Conservation (phyloP, 2,888 invertebrate species). For the Nowickia ferox region DNA sequence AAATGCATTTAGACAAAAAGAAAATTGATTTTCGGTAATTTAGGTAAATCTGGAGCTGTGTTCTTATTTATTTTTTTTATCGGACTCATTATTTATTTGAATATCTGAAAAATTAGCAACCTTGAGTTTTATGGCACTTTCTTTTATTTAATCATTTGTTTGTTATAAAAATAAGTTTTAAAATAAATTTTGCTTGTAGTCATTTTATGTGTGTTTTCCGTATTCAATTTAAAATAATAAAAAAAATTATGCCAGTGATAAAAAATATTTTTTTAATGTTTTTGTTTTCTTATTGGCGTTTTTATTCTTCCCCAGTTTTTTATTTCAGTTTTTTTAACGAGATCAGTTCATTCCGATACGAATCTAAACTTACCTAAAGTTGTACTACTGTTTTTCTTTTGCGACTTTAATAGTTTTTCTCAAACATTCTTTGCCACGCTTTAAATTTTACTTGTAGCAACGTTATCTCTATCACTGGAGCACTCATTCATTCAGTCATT, state of each 20-base stretch:
- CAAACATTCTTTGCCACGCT: neutral
- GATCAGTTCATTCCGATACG: conserved; percentile 23
- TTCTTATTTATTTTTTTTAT: too few species aligned
- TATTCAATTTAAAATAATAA: conserved; percentile 20
- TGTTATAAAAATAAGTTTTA: neutral
- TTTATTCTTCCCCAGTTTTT: neutral
- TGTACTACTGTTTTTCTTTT: conserved; percentile 18
- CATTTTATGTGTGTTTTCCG: conserved; percentile 9
- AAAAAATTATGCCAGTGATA: neutral
- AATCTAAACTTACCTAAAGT: neutral
- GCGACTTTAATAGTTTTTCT: neutral
- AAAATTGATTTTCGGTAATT: too few species aligned
- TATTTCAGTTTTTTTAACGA: conserved; percentile 1
- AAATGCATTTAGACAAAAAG: too few species aligned
- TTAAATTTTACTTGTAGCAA: conserved; percentile 12
- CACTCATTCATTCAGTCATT: conserved; percentile 11
- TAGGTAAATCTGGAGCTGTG: too few species aligned
- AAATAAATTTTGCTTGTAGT: neutral
- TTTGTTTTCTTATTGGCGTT: conserved; percentile 30
- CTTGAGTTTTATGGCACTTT: neutral
- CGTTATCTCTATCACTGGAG: conserved; percentile 10
- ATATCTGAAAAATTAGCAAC: too few species aligned
- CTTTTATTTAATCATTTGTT: neutral
- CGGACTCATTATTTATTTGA: too few species aligned
- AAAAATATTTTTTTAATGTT: conserved; percentile 15